phyloP scores from a whole-genome alignment of 37 sponge, comb jelly and placozoan genomes.

The Axinella damicornis region DNA sequence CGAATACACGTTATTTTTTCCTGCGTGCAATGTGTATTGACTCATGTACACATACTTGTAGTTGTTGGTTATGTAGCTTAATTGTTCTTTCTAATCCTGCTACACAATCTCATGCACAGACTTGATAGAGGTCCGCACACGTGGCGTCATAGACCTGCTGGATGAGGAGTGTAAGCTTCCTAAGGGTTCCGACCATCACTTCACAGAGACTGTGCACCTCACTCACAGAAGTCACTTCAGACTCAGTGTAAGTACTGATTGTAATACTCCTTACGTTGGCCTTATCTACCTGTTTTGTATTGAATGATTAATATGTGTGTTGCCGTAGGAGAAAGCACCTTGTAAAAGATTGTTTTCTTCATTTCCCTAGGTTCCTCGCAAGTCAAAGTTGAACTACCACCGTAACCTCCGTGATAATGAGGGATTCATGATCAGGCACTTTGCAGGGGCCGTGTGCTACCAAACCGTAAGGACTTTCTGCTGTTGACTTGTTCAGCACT shows the following conservation, averaged over 20 bases:
- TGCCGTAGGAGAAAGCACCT: too few species aligned
- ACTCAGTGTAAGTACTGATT: conserved; percentile 64
- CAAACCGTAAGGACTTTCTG: conserved; percentile 54
- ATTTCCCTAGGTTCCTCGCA: conserved; percentile 71
- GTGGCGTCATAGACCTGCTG: conserved; percentile 87
- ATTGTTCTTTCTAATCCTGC: background rate
- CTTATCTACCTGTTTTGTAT: too few species aligned
- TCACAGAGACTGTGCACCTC: conserved; percentile 76
- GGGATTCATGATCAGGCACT: conserved; percentile 94
- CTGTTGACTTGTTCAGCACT: background rate
- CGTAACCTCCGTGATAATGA: conserved; percentile 87
- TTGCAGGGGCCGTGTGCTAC: conserved; percentile 99
- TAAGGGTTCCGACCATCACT: conserved; percentile 77
- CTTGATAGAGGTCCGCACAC: conserved; percentile 71
- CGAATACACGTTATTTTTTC: too few species aligned
- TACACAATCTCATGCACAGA: conserved; percentile 62
- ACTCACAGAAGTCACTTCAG: conserved; percentile 89
- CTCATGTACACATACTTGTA: too few species aligned
- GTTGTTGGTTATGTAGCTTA: too few species aligned
- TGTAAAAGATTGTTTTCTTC: too few species aligned
- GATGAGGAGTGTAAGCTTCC: conserved; percentile 96
- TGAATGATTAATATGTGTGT: too few species aligned
- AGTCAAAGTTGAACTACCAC: conserved; percentile 79
- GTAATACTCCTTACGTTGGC: too few species aligned
- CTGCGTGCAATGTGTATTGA: too few species aligned